Conservation (phyloP, 2,888 invertebrate species). For the Hypsopygia costalis region DNA sequence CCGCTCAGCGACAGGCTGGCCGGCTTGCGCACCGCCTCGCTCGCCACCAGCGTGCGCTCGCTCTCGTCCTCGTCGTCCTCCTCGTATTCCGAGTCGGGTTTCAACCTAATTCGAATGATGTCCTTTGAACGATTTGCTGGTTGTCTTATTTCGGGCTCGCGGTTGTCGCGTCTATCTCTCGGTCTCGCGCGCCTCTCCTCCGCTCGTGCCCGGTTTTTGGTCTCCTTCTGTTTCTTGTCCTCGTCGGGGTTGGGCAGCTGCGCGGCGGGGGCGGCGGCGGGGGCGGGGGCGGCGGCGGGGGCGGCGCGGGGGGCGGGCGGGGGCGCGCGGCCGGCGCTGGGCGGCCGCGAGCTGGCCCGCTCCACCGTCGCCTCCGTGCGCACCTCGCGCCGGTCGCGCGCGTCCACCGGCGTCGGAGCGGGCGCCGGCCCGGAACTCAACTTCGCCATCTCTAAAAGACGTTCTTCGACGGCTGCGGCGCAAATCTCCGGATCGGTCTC, state of each 20-base stretch:
- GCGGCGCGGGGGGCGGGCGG: slow-evolving; percentile 7
- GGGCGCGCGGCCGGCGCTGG: slow-evolving; percentile 14
- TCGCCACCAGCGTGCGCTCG: slow-evolving; percentile 42
- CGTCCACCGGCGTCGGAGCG: slow-evolving; percentile 31
- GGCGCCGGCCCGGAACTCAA: slow-evolving; percentile 22
- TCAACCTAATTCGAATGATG: slow-evolving; percentile 84
- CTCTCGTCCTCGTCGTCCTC: slow-evolving; percentile 46
- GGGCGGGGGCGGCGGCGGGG: slow-evolving; percentile 23
- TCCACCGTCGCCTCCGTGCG: slow-evolving; percentile 63
- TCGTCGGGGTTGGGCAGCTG: slow-evolving; percentile 29
- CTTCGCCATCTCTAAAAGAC: slow-evolving; percentile 63
- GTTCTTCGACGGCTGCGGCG: slow-evolving; percentile 68
- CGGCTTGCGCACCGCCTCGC: slow-evolving; percentile 83
- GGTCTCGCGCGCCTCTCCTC: slow-evolving; percentile 54
- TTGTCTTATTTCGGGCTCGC: slow-evolving; percentile 58
- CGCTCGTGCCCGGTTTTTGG: slow-evolving; percentile 43
- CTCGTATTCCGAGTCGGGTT: slow-evolving; percentile 87
- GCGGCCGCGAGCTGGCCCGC: slow-evolving; percentile 19
- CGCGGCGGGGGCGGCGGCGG: slow-evolving; percentile 15
- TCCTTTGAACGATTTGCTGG: slow-evolving; percentile 53
- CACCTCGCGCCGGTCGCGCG: slow-evolving; percentile 55
- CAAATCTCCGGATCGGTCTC: slow-evolving; percentile 73
- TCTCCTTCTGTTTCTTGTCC: slow-evolving; percentile 54
- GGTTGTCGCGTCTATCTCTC: slow-evolving; percentile 45
- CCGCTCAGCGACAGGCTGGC: slow-evolving; percentile 14